Conservation (phyloP, 2,113 vertebrate genomes). For the Vombatus ursinus region DNA sequence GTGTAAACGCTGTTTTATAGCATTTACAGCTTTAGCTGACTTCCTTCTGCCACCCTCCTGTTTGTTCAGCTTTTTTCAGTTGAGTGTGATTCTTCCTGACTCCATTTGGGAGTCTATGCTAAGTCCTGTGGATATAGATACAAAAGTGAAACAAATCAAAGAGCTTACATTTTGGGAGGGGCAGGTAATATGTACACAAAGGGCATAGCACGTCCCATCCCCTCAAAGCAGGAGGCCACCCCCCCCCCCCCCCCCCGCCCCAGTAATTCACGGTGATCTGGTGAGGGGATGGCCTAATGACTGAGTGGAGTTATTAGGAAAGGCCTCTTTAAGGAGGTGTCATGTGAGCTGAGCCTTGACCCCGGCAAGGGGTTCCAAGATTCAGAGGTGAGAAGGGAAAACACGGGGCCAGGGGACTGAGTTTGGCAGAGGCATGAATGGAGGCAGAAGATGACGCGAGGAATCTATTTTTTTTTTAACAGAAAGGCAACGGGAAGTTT, state of each 20-base stretch:
- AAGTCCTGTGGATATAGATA: too few relatives aligned
- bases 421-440: neutral
- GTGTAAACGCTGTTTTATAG: neutral
- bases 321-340: neutral
- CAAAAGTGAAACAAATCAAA: too few relatives aligned
- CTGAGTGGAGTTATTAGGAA: neutral
- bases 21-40: neutral
- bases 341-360: too few relatives aligned
- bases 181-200: too few relatives aligned
- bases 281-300: neutral
- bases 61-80: neutral
- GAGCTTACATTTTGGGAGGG: too few relatives aligned
- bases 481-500: neutral
- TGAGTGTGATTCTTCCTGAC: neutral
- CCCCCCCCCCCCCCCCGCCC: accelerated
- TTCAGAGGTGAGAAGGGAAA: neutral
- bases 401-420: neutral
- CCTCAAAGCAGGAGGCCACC: neutral
- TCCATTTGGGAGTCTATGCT: neutral
- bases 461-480: neutral
- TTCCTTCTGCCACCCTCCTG: neutral
- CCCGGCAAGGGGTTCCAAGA: neutral
- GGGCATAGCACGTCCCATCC: neutral
- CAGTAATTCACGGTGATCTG: neutral
- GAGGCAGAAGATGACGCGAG: neutral